Conservation (phyloP, 2,797 vertebrate genomes). For the Luscinia luscinia region DNA sequence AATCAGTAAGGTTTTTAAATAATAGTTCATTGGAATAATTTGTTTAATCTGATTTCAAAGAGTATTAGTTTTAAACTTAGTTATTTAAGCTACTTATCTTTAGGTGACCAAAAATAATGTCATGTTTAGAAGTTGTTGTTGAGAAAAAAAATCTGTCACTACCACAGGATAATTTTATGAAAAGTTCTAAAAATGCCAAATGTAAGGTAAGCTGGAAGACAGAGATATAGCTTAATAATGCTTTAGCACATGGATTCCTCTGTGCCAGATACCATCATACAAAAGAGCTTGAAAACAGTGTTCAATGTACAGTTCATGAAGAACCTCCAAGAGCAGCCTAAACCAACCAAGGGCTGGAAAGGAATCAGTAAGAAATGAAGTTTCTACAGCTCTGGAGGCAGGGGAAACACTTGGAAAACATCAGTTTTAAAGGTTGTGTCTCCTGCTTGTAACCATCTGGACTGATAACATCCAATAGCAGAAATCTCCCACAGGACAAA, state of each 20-base stretch:
- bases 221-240: neutral
- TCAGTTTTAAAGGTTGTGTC: fast-evolving
- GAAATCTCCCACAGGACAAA: neutral
- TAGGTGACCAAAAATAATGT: neutral
- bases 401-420: neutral
- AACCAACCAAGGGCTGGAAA: neutral
- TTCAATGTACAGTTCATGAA: neutral
- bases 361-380: neutral
- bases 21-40: neutral
- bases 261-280: neutral
- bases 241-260: neutral
- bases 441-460: neutral
- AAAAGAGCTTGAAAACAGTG: neutral
- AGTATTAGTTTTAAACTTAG: neutral
- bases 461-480: neutral
- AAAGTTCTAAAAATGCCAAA: neutral
- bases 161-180: neutral
- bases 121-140: neutral
- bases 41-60: neutral
- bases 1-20: neutral
- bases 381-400: neutral
- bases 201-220: neutral
- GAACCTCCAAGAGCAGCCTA: neutral
- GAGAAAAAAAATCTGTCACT: neutral
- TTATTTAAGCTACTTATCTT: neutral